Evolutionary conservation across 2,113 vertebrate genomes (phyloP).

Genomic region (Turnix velox): DNA sequence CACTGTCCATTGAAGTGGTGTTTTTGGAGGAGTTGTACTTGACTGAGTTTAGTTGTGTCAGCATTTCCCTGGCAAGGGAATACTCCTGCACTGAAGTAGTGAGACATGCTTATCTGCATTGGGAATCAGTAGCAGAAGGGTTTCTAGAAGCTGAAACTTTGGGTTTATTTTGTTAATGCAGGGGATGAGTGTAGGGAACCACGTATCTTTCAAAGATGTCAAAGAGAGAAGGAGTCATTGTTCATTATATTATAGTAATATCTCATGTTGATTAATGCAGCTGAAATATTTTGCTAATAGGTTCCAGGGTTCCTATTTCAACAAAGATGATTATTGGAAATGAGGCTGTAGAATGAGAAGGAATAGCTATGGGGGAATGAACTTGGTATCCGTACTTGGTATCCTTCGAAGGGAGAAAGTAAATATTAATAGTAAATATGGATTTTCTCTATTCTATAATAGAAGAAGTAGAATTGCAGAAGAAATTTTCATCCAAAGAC

Average conservation of each 20-base stretch:
- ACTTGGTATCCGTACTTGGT: not conserved
- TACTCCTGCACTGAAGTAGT: not conserved
- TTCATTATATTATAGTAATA: not conserved
- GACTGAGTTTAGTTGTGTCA: not conserved
- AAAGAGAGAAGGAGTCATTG: not conserved
- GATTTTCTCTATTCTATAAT: not conserved
- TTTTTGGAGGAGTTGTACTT: not conserved
- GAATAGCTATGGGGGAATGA: not conserved
- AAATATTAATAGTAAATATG: not conserved
- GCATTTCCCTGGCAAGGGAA: not conserved
- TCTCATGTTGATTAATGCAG: not conserved
- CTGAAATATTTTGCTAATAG: not conserved
- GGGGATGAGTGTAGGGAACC: not conserved
- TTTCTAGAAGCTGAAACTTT: not conserved
- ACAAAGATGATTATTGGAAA: not conserved
- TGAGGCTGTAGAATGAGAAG: not conserved
- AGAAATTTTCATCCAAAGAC: not conserved
- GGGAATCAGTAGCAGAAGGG: not conserved
- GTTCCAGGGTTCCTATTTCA: not conserved
- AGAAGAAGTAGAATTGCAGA: not conserved
- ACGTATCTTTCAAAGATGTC: not conserved
- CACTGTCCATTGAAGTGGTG: not conserved
- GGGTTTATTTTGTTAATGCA: not conserved
- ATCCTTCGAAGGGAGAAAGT: not conserved
- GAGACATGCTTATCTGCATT: not conserved